phyloP scores from a whole-genome alignment of 1,140 invertebrate genomes.

The Magallana angulata region DNA sequence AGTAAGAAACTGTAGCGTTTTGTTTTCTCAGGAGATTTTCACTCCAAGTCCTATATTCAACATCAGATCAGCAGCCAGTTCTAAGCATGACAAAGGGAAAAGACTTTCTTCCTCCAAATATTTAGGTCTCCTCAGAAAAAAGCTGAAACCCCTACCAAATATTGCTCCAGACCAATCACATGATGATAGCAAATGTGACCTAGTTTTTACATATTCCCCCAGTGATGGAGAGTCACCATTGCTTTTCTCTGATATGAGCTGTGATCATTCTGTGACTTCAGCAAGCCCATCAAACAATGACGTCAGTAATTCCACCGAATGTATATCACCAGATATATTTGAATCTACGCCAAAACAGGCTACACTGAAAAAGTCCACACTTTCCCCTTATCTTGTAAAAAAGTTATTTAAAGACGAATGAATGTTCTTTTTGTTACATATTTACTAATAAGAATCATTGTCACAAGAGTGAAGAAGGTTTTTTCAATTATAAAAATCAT shows the following conservation, averaged over 20 bases:
- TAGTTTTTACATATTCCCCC: background rate
- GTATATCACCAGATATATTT: conserved; percentile 2
- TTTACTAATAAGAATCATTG: too few species aligned
- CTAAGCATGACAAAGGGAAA: background rate
- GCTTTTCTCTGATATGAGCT: background rate
- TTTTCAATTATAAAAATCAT: too few species aligned
- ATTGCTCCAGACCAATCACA: background rate
- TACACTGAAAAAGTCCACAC: background rate
- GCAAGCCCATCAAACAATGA: background rate
- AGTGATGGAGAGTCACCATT: background rate
- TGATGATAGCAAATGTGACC: background rate
- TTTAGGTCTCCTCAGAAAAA: background rate
- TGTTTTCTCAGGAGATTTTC: background rate
- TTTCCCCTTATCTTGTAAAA: background rate
- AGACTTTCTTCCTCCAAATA: conserved; percentile 16
- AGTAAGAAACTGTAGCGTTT: background rate
- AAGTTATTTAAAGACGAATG: background rate
- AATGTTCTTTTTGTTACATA: too few species aligned
- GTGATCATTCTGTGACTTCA: background rate
- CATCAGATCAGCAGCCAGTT: background rate
- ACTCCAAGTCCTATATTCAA: background rate
- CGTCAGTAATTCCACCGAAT: background rate
- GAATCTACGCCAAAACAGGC: background rate
- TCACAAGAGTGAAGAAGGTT: too few species aligned
- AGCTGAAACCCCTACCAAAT: background rate